Percentiles rank a stretch among this genome's conserved stretches.
Conservation (phyloP, 1,140 invertebrate species). For the Nixonia krombeini region DNA sequence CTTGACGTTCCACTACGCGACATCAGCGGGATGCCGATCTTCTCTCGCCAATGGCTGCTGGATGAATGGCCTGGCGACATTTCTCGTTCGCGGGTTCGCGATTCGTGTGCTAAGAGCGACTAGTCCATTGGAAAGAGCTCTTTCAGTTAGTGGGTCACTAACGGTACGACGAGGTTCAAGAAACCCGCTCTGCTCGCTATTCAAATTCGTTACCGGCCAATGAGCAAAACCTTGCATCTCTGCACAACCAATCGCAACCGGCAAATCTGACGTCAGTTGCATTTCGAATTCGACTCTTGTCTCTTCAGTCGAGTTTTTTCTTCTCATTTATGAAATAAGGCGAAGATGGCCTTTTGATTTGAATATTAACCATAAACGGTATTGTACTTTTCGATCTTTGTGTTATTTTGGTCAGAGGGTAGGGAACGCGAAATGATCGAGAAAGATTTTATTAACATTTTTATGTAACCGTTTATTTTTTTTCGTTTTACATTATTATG, state of each 20-base stretch:
- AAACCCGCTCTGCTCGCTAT: constrained; percentile 53
- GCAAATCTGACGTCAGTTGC: too few species aligned
- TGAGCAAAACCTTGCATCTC: constrained; percentile 21
- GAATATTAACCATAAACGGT: neutral
- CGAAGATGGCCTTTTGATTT: too few species aligned
- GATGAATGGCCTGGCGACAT: constrained; percentile 56
- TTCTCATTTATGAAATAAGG: too few species aligned
- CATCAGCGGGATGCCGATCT: constrained; percentile 31
- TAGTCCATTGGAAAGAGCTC: constrained; percentile 58
- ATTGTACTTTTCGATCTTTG: too few species aligned
- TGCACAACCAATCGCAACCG: neutral
- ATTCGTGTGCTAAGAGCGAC: constrained; percentile 42
- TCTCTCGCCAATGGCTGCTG: constrained; percentile 41
- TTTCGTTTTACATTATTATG: constrained; percentile 49
- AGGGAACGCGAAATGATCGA: too few species aligned
- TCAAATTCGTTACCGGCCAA: constrained; percentile 51
- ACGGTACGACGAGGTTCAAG: constrained; percentile 68
- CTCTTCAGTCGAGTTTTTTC: too few species aligned
- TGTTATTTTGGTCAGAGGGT: too few species aligned
- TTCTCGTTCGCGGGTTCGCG: constrained; percentile 28
- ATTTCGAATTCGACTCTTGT: too few species aligned
- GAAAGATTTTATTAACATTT: constrained; percentile 49
- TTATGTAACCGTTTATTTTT: constrained; percentile 64
- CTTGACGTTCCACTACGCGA: constrained; percentile 9
- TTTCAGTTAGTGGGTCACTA: constrained; percentile 69